Base-by-base conservation (phyloP, 1,140 invertebrate species). In the Samia ricini region DNA sequence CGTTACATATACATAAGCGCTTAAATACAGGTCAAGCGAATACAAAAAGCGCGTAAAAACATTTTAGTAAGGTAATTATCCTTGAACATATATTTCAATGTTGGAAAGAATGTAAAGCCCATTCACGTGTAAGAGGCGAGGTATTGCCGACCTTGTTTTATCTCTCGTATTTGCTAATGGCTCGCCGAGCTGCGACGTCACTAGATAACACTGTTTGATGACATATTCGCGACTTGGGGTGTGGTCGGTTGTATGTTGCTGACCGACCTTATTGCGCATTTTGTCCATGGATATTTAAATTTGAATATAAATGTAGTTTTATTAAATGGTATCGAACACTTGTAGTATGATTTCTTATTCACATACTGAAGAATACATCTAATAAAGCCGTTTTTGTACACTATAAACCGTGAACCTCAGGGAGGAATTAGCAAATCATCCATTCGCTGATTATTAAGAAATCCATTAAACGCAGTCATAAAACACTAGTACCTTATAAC, bases 141-240 rank as follows among this genome's bases (percentile, higher is more conserved):
- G 52, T 55, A n/a, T 55, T 42, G n/a, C 48, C 57, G 63, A 55
- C 63, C 63, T 64, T 64, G 63, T 52, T 12, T 66, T 66, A 61
- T 66, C 55, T 66, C 55, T 20, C 21, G 7, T 63, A 63, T 58
- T 63, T 63, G 48, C 61, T 42, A 50, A 63, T 55, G 21, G 50
- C 33, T 42, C 33, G 33, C 33, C 33, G 8, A 10, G 15, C 19
- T 10, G 54, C 42, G 4, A 56, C 60, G 60, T 61, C 60, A 61
- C 33, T n/a, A 22, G 60, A 61, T 61, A 56, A 56, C 12, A 18
- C 22, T 55, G 52, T 55, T 55, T 55, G 52, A 55, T 55, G 52
- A 55, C 10, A n/a, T 55, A 52, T 52, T 42, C n/a, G 33, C 33
- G 12, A 42, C 20, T 24, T 24, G 22, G 52, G 52, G 52, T 23